Evolutionary conservation across 53 echinoderm and acorn worm species (phyloP).

Genomic region (Patiria pectinifera): DNA sequence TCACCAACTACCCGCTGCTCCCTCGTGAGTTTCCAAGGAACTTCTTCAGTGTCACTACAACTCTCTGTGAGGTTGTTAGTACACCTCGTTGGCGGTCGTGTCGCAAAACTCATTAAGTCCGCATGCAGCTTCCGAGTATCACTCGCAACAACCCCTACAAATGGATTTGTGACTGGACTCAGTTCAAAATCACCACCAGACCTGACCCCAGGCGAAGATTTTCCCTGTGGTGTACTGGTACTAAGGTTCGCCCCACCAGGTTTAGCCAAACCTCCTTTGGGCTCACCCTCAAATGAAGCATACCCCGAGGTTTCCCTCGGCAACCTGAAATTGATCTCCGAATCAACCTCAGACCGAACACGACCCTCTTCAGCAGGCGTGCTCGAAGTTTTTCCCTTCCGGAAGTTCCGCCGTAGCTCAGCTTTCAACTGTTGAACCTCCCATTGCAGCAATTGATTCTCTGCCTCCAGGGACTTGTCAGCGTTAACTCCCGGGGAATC

Average conservation of each 20-base stretch:
- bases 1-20: background rate
- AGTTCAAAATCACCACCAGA: background rate
- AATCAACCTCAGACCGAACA: conserved; percentile 25
- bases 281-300: conserved; percentile 1
- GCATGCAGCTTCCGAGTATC: no score
- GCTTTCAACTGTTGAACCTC: conserved; percentile 9
- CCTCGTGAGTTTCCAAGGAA: conserved; percentile 2
- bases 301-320: conserved; percentile 3
- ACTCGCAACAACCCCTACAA: no score
- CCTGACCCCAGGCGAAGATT: background rate
- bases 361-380: background rate
- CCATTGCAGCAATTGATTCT: conserved; percentile 4
- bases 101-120: conserved; percentile 18
- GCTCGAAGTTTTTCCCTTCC: background rate
- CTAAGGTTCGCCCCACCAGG: background rate
- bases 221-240: conserved; percentile 10
- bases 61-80: conserved; percentile 9
- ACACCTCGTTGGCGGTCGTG: background rate
- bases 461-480: background rate
- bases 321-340: conserved; percentile 13
- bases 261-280: background rate
- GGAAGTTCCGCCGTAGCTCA: conserved; percentile 10
- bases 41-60: background rate
- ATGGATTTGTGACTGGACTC: conserved; percentile 7
- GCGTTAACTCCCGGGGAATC: background rate